Base-by-base conservation (phyloP, 2,888 invertebrate genomes). In the Agrotis ipsilon region DNA sequence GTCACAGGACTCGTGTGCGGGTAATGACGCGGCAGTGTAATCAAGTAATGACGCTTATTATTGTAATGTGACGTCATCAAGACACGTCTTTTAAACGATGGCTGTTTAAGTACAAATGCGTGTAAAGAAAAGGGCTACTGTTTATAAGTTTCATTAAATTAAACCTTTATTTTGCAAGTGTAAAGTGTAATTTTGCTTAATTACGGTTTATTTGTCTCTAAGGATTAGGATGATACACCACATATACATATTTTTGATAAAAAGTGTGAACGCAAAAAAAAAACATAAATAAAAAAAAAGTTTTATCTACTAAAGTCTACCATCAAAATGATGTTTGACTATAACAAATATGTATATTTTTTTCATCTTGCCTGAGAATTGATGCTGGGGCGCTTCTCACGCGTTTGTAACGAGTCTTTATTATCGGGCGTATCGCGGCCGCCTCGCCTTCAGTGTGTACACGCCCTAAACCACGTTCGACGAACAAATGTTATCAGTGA, bases 11-110 rank as follows among this genome's bases (percentile, higher is more conserved):
- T 51, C 66, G 64, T 74, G 75, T 75, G 77, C 60, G 72, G 68
- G 73, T 87, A 87, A 55, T 86, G 87, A 86, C 82, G 83, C 72
- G 76, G 72, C 73, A 77, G 76, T 82, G 80, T 82, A 85, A 87
- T 86, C 76, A 80, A 73, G 69, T 92, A 92, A 94, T 92, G 91
- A 91, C 86, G 87, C 90, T 90, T 90, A 93, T 94, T 94, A 93
- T 87, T 84, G 77, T 88, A 87, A 93, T 91, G 90, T 86, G 82
- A 75, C 79, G 87, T 89, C 89, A 92, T 91, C 88, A 90, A 87
- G 89, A 81, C 84, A 83, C 85, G 85, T 84, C 88, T 90, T 92
- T 93, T 89, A 89, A 85, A 85, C 89, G 90, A 95, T 91, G 92
- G 87, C 88, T 88, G 89, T 83, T 81, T 86, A 88, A 95, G 95